Evolutionary conservation across 1,140 invertebrate species (phyloP).

Genomic region (Nebria ingens): DNA sequence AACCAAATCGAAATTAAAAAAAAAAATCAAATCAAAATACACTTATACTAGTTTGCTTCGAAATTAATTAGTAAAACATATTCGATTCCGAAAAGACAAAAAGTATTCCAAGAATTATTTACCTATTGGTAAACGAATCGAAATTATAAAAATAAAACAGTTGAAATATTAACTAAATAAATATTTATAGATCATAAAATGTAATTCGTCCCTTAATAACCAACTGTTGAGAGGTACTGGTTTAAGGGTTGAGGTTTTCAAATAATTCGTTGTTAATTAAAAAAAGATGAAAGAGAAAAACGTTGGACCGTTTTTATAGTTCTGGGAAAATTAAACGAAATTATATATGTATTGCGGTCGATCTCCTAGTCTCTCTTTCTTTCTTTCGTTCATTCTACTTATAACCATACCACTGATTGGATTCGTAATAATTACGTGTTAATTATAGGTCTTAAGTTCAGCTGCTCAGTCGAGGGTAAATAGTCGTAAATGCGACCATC

Average conservation of each 20-base stretch:
- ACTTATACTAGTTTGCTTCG: too few species aligned
- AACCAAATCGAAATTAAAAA: not conserved
- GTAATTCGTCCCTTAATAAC: too few species aligned
- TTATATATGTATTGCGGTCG: slow-evolving; percentile 3
- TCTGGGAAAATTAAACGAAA: slow-evolving; percentile 8
- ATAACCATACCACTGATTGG: slow-evolving; percentile 2
- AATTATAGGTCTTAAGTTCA: slow-evolving; percentile 1
- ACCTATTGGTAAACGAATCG: too few species aligned
- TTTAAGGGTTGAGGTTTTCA: not conserved
- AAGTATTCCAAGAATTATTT: too few species aligned
- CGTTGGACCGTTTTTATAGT: slow-evolving; percentile 1
- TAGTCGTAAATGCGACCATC: slow-evolving; percentile 2
- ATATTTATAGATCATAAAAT: too few species aligned
- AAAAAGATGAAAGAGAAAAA: not conserved
- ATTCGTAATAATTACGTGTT: slow-evolving; percentile 9
- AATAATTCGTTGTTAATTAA: slow-evolving; percentile 7
- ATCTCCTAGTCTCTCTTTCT: not conserved
- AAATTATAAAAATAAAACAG: too few species aligned
- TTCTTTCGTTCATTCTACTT: too few species aligned
- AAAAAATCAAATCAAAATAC: not conserved
- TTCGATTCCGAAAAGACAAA: too few species aligned
- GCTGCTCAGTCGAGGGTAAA: not conserved
- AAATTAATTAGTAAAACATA: too few species aligned
- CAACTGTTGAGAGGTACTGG: not conserved
- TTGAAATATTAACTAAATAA: too few species aligned